phyloP scores from a whole-genome alignment of 2,888 invertebrate species.

The Chrysolina americana region DNA sequence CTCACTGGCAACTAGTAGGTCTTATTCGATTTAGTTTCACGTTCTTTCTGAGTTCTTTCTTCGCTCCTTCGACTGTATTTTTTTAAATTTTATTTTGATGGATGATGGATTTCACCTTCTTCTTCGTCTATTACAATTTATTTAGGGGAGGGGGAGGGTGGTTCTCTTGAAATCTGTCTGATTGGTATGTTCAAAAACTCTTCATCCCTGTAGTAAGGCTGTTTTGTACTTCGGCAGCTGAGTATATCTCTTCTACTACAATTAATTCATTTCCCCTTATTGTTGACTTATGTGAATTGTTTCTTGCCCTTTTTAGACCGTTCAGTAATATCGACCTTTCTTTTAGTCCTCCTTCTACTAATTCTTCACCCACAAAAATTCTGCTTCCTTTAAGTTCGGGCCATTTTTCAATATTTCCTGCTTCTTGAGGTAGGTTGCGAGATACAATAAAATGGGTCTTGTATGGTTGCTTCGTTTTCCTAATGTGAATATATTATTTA shows the following conservation, averaged over 20 bases:
- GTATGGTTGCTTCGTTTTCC: conserved; percentile 8
- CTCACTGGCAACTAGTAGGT: too few species aligned
- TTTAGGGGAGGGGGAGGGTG: too few species aligned
- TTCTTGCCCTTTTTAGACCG: conserved; percentile 20
- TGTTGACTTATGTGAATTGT: not conserved
- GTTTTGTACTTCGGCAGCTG: not conserved
- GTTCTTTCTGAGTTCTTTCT: too few species aligned
- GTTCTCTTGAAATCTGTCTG: too few species aligned
- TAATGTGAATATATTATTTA: conserved; percentile 8
- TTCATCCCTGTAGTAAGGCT: too few species aligned
- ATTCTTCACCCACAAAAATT: conserved; percentile 17
- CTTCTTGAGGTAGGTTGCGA: conserved; percentile 6
- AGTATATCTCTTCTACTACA: not conserved
- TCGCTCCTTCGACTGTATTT: too few species aligned
- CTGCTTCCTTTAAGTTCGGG: conserved; percentile 22
- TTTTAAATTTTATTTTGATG: too few species aligned
- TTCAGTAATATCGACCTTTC: conserved; percentile 1
- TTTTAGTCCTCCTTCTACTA: conserved; percentile 13
- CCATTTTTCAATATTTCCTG: conserved; percentile 14
- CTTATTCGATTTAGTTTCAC: too few species aligned
- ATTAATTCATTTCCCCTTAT: conserved; percentile 7
- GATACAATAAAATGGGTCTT: conserved; percentile 9
- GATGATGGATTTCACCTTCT: not conserved
- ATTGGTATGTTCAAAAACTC: too few species aligned
- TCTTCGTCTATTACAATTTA: too few species aligned